These are phyloP conservation scores for Electrona antarctica DNA, from an alignment of 2,113 vertebrate genomes.

Conservation along the genomic window DNA sequence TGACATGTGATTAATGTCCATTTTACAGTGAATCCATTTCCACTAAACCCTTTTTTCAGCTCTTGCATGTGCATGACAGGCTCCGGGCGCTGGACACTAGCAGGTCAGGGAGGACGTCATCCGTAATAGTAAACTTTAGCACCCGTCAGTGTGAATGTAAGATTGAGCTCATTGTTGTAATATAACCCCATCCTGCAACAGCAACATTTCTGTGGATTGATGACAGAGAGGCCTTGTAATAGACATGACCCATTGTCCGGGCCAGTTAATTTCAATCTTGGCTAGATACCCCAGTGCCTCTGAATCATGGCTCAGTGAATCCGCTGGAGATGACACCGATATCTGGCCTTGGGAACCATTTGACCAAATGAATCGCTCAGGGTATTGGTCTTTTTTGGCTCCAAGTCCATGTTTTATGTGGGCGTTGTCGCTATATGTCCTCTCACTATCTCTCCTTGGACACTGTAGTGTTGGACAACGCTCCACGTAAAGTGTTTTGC, in stretches of 20 bases:
- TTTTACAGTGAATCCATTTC: conserved; percentile 34
- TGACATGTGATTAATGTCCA: conserved; percentile 49
- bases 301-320: conserved; percentile 54
- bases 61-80: conserved; percentile 19
- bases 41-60: conserved; percentile 26
- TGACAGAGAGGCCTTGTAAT: conserved; percentile 34
- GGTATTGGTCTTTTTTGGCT: conserved; percentile 53
- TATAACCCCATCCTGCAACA: conserved; percentile 36
- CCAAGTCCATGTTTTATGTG: conserved; percentile 60
- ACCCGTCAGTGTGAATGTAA: conserved; percentile 45
- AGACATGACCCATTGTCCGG: conserved; percentile 59
- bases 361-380: conserved; percentile 51
- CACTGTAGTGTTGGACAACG: conserved; percentile 21
- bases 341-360: conserved; percentile 47
- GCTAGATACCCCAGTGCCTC: conserved; percentile 35
- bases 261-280: conserved; percentile 59
- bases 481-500: conserved; percentile 53
- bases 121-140: conserved; percentile 36
- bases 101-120: conserved; percentile 54
- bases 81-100: conserved; percentile 27
- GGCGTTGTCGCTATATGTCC: conserved; percentile 40
- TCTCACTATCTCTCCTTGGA: conserved; percentile 27
- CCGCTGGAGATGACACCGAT: conserved; percentile 52
- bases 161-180: conserved; percentile 47
- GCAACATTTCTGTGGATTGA: conserved; percentile 46